These are phyloP conservation scores for Charaxes varanes DNA, from an alignment of 1,140 invertebrate genomes.

Conservation along the genomic window DNA sequence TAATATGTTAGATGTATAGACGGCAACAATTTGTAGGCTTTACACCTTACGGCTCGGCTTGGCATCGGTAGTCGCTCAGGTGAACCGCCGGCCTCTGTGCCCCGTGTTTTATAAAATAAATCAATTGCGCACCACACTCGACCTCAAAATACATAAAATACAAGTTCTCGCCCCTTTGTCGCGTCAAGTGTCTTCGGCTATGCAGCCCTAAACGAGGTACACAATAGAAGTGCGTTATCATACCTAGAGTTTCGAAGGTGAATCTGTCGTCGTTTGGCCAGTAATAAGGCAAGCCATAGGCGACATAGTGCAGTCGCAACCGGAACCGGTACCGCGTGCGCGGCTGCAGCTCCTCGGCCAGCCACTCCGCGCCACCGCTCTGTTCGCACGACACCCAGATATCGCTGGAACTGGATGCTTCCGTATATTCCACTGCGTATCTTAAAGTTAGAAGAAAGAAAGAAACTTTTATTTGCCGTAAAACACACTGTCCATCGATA, in stretches of 20 bases:
- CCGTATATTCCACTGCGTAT: conserved; percentile 45
- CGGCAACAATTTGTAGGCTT: too few species aligned
- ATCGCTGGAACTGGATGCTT: conserved; percentile 24
- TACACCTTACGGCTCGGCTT: too few species aligned
- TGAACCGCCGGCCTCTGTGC: too few species aligned
- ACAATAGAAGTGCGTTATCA: too few species aligned
- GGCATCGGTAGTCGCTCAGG: too few species aligned
- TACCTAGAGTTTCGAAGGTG: conserved; percentile 85
- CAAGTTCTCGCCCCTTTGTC: not conserved
- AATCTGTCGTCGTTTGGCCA: conserved; percentile 82
- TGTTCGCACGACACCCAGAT: conserved; percentile 34
- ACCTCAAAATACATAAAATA: not conserved
- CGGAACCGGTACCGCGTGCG: conserved; percentile 84
- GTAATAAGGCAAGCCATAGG: conserved; percentile 74
- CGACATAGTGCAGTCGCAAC: conserved; percentile 79
- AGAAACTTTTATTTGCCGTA: too few species aligned
- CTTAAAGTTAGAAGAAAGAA: conserved; percentile 26
- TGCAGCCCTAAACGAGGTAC: too few species aligned
- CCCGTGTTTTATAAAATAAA: too few species aligned
- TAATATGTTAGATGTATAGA: too few species aligned
- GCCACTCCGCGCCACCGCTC: conserved; percentile 54
- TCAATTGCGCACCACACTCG: not conserved
- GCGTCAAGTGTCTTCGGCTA: too few species aligned
- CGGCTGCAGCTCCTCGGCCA: conserved; percentile 77
- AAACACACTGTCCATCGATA: too few species aligned